Base-by-base conservation (phyloP, 1,140 invertebrate genomes). In the Tetramorium alpestre region DNA sequence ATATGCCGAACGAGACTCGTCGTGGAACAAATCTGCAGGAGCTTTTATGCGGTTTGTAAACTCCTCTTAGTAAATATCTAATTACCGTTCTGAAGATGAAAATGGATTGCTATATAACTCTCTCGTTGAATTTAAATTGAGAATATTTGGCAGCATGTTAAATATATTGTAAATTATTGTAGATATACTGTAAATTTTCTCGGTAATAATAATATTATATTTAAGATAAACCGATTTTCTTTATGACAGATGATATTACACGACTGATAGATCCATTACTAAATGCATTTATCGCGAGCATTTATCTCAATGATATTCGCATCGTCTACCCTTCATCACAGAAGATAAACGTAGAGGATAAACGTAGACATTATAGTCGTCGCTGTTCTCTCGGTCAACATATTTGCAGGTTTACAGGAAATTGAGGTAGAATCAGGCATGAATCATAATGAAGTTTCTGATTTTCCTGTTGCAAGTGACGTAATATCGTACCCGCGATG, bases 391-490 rank as follows among this genome's bases (percentile, higher is more conserved):
- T 82, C 2, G 69, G 28, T 41, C n/a, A 75, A 41, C 38, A 60
- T 82, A 73, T 73, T 82, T 73, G 69, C 80, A 73, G 67, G 41
- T 41, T 82, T 58, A 47, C 67, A 33, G 80, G 80, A 84, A 84
- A 73, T 84, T 73, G 69, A 84, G 54, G 54, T 84, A 60, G 80
- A 84, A 75, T 84, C 80, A 38, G 25, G 22, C 41, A 73, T 75
- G 54, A 84, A 73, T 84, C 69, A 75, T 75, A 75, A 84, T 82
- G 67, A 82, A 82, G 18, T 73, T 60, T 22, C 51, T 72, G 78
- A 82, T 82, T 72, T 72, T 72, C 78, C 11, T 8, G 38, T 82
- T 47, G 38, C 25, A 82, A 51, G n/a, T 47, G 54, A 73, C 22
- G 38, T 33, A 81, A 70, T 81, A 70, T 81, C 41, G 25, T 62